Evolutionary conservation across 30 jellyfish, hydroid and myxozoan genomes (phyloP).

Genomic region (Turritopsis dohrnii): DNA sequence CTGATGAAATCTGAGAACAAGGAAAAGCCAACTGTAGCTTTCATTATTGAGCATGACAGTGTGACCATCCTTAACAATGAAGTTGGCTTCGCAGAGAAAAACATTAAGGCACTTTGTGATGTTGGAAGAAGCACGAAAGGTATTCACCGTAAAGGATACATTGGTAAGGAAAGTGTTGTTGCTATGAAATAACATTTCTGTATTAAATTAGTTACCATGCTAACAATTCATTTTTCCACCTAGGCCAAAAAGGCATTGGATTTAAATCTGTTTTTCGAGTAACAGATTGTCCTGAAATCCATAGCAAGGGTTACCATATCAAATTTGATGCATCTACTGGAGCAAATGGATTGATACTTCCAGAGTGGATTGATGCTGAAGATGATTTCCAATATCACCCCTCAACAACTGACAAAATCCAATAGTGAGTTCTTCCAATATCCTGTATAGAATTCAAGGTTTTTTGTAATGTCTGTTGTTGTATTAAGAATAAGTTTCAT

Average conservation of each 20-base stretch:
- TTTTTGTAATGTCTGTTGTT: too few relatives aligned
- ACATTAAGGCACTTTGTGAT: slow-evolving; percentile 75
- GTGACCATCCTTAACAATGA: slow-evolving; percentile 70
- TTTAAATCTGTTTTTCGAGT: slow-evolving; percentile 87
- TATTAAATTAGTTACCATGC: background rate
- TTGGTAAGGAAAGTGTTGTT: slow-evolving; percentile 32
- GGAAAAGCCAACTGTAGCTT: slow-evolving; percentile 75
- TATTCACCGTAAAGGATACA: slow-evolving; percentile 71
- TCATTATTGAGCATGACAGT: slow-evolving; percentile 47
- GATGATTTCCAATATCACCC: slow-evolving; percentile 4
- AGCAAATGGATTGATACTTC: slow-evolving; percentile 69
- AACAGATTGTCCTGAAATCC: slow-evolving; percentile 88
- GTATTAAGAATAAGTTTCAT: too few relatives aligned
- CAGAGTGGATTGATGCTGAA: slow-evolving; percentile 53
- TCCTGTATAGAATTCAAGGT: too few relatives aligned
- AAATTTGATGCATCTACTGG: slow-evolving; percentile 60
- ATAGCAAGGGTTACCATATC: slow-evolving; percentile 82
- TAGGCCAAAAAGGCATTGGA: slow-evolving; percentile 97
- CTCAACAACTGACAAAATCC: background rate
- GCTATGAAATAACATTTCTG: background rate
- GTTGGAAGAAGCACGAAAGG: slow-evolving; percentile 90
- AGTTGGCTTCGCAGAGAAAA: slow-evolving; percentile 56
- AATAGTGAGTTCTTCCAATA: background rate
- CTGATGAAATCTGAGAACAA: slow-evolving; percentile 30
- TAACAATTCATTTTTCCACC: background rate